Percentiles rank a stretch among this genome's conserved stretches.
Evolutionary conservation across 2,888 invertebrate genomes (phyloP).

Genomic region (Ophion costatus): DNA sequence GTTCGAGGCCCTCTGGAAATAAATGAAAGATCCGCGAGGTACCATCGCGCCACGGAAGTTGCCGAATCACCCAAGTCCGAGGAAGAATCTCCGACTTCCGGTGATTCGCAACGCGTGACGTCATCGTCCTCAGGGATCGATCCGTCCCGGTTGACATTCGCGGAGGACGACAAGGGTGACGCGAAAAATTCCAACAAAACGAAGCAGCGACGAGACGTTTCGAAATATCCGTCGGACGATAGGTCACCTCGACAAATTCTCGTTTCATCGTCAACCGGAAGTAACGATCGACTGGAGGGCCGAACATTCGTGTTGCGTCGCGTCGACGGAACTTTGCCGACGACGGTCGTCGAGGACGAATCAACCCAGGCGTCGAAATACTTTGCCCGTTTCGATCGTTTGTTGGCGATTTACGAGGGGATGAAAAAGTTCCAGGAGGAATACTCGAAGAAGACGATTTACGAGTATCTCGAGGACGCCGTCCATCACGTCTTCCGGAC

Average conservation of each 20-base stretch:
- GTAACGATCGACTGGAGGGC: neutral
- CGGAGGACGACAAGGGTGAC: neutral
- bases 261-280: neutral
- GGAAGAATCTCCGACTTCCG: neutral
- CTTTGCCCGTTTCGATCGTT: neutral
- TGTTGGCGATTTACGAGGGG: neutral
- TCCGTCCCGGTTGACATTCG: neutral
- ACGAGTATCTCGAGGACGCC: slow-evolving; percentile 14
- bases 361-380: neutral
- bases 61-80: neutral
- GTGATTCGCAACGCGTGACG: neutral
- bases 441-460: neutral
- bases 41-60: neutral
- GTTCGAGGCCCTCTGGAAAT: neutral
- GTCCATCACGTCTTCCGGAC: neutral
- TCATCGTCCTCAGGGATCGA: neutral
- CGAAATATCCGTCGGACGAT: neutral
- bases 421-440: neutral
- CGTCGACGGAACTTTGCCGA: neutral
- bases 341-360: neutral
- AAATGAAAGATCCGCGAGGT: neutral
- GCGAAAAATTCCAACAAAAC: neutral
- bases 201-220: neutral
- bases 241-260: neutral
- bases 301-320: neutral